Evolutionary conservation across 2,113 vertebrate species (phyloP).

Genomic region (Penelope pileata): DNA sequence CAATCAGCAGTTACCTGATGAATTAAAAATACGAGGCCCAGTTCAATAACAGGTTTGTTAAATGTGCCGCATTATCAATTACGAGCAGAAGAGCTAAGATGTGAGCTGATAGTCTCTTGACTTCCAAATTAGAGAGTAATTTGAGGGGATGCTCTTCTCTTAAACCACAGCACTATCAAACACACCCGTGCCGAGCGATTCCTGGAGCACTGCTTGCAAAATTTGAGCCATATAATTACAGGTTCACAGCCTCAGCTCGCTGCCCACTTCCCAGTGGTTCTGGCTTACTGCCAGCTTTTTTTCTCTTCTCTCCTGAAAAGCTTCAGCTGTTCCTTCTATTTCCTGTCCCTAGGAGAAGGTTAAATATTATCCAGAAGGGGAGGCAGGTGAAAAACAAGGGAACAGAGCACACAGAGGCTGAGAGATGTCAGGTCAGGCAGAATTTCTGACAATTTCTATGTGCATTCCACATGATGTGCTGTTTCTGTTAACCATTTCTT

Average conservation of each 20-base stretch:
- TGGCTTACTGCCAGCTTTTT: slow-evolving; percentile 11
- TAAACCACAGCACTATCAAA: slow-evolving; percentile 39
- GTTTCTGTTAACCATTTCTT: not conserved
- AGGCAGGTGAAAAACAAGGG: not conserved
- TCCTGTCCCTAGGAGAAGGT: not conserved
- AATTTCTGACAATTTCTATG: not conserved
- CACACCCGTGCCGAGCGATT: slow-evolving; percentile 3
- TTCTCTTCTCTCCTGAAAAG: not conserved
- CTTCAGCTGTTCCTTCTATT: not conserved
- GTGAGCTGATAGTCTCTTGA: slow-evolving; percentile 58
- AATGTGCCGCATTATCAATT: slow-evolving; percentile 39
- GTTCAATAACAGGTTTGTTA: slow-evolving; percentile 46
- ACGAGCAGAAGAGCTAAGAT: slow-evolving; percentile 35
- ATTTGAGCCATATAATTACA: slow-evolving; percentile 31
- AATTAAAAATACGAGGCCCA: slow-evolving; percentile 15
- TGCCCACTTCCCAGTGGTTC: not conserved
- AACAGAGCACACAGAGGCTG: not conserved
- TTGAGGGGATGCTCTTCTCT: slow-evolving; percentile 52
- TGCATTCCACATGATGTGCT: not conserved
- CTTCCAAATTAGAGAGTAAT: slow-evolving; percentile 60
- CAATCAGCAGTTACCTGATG: slow-evolving; percentile 50
- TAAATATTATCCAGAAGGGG: not conserved
- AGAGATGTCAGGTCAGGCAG: not conserved
- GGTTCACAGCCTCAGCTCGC: slow-evolving; percentile 6
- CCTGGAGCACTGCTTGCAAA: slow-evolving; percentile 17